Percentiles rank a stretch among this genome's conserved stretches.
Evolutionary conservation across 2,888 invertebrate genomes (phyloP).

Genomic region (Danaus chrysippus): DNA sequence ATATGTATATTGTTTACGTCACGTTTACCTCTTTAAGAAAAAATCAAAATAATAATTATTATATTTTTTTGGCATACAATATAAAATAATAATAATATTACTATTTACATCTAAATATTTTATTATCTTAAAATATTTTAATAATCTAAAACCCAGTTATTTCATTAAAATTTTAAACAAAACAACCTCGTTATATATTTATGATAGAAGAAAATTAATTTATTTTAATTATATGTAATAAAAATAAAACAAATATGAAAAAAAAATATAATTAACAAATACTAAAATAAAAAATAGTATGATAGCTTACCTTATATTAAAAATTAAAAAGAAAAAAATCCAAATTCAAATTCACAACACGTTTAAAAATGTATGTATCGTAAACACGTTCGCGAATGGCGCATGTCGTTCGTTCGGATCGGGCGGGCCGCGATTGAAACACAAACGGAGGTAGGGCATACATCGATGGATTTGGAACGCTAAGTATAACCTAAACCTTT

Average conservation of each 20-base stretch:
- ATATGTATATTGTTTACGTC: no score
- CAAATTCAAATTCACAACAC: conserved; percentile 51
- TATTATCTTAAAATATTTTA: no score
- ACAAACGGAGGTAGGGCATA: conserved; percentile 23
- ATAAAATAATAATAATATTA: no score
- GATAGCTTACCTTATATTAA: conserved; percentile 42
- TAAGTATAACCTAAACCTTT: not conserved
- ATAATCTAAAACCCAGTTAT: no score
- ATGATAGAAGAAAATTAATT: no score
- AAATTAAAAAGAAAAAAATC: conserved; percentile 38
- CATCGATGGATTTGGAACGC: conserved; percentile 39
- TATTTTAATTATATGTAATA: not conserved
- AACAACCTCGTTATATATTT: no score
- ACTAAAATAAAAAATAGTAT: not conserved
- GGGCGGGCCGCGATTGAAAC: conserved; percentile 53
- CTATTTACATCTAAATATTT: no score
- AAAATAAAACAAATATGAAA: not conserved
- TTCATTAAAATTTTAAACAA: no score
- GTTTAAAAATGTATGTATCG: conserved; percentile 42
- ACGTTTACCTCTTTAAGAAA: no score
- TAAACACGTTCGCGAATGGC: conserved; percentile 63
- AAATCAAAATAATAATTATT: no score
- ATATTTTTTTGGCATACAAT: no score
- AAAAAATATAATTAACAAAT: not conserved
- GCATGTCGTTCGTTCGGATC: conserved; percentile 74